Base-by-base conservation (phyloP, 92 coral and sea anemone genomes). In the Actinostola sp. region DNA sequence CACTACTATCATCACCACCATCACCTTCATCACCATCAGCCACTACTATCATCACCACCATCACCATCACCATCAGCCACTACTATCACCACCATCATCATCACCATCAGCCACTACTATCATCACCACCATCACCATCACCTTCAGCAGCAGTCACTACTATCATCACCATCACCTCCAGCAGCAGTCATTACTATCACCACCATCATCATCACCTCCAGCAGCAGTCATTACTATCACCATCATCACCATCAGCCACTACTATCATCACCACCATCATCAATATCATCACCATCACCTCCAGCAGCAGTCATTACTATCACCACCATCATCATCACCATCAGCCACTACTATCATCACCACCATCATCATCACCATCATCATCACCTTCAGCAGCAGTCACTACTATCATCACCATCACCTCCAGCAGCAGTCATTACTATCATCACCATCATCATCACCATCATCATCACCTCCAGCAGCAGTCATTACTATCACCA, bases 251-350 rank as follows among this genome's bases (percentile, higher is more conserved):
- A n/a, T n/a, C n/a, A n/a, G n/a, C n/a, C n/a, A n/a, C n/a, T n/a
- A n/a, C n/a, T n/a, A n/a, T n/a, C n/a, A n/a, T n/a, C n/a, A n/a
- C n/a, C n/a, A n/a, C n/a, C n/a, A n/a, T n/a, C n/a, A 10, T 10
- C 49, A 10, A 9, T 17, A 9, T 43, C 49, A 43, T 17, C 49
- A 43, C 49, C 10, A 10, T 17, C 49, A 43, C 10, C 49, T 10
- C 49, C 49, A 43, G 11, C 49, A 43, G 10, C 33, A 14, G 14
- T 8, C 63, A 5, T 31, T 2, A 26, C 38, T 28, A 25, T 17
- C 63, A 25, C 16, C 63, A 57, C 33, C 32, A 26, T 57, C 63
- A 25, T 15, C 63, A 57, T 57, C 63, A 57, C 26, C 54, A 48
- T n/a, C n/a, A n/a, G n/a, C n/a, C n/a, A n/a, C n/a, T n/a, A n/a